A percentile compares a stretch with the other conserved stretches of the same genome.
Evolutionary conservation across 2,113 vertebrate species (phyloP).

Genomic region (Podiceps cristatus): DNA sequence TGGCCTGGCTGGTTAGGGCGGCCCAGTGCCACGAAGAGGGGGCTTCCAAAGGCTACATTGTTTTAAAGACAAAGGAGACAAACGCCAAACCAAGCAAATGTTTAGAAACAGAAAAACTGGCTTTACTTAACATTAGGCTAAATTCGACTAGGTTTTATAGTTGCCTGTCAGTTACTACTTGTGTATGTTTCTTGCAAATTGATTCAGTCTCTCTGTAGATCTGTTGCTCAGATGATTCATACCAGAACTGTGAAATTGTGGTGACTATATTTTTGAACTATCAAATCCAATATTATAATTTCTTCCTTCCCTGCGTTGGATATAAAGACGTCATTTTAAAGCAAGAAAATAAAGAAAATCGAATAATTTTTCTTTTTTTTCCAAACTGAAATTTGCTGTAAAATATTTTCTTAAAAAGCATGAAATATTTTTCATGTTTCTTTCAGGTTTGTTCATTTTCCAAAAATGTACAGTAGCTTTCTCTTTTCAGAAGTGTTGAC

Average conservation of each 20-base stretch:
- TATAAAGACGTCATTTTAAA: neutral
- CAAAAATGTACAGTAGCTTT: neutral
- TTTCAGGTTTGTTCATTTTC: neutral
- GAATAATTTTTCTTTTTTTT: neutral
- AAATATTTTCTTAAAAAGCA: neutral
- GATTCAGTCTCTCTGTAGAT: neutral
- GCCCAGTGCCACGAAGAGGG: neutral
- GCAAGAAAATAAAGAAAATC: neutral
- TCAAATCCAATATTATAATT: neutral
- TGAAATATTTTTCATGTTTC: neutral
- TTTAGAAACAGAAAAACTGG: neutral
- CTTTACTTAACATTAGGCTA: neutral
- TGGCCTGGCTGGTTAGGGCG: accelerated
- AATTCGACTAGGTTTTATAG: neutral
- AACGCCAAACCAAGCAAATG: neutral
- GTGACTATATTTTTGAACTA: neutral
- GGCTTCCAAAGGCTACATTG: neutral
- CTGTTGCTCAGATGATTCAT: neutral
- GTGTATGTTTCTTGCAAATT: neutral
- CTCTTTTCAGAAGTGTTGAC: neutral
- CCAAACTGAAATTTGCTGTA: neutral
- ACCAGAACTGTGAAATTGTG: neutral
- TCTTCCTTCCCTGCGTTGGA: neutral
- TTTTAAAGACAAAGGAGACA: neutral
- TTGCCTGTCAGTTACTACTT: neutral